Evolutionary conservation across 2,888 invertebrate genomes (phyloP), one percentile per base, ranked within the genome.

Genomic region (Drosophila mimica): DNA sequence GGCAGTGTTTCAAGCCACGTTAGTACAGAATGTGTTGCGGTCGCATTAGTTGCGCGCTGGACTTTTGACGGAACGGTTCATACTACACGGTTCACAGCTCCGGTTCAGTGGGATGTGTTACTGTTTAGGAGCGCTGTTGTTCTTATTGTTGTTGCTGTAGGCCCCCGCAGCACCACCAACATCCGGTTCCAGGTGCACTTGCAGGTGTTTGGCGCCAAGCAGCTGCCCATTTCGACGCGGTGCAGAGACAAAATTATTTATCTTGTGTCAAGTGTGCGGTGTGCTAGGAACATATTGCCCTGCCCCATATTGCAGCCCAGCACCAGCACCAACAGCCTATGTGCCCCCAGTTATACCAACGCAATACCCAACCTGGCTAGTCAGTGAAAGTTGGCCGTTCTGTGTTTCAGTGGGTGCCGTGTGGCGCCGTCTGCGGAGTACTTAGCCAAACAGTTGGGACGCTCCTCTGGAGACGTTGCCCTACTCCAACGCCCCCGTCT

Each of bases 241-340:
- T 67, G 73, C 76, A 82, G 73, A 83, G 87, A 89, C 85, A 85
- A 85, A 85, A 83, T 85, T 85, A 87, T 89, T 85, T 85, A 85
- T 83, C 84, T 89, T 81, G 89, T 89, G 89, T 89, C 89, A 89
- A 85, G 85, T 88, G 81, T 72, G 70, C 51, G 74, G 30, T n/a
- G 30, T 53, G 4, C 15, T 15, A 51, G 30, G 72, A 70, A 63
- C 63, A 77, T 68, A 67, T 63, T 57, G 57, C 33, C 57, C 9
- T 8, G 2, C 25, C 25, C 25, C 25, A 25, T 25, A 46, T 46
- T 25, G 25, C 25, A 25, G 46, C 25, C 15, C 46, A 46, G 20
- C 2, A 25, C 25, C 46, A 25, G 20, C 2, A 25, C 15, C 46
- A 46, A 25, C 20, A 46, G 46, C 20, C 46, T 43, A 43, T 43